Evolutionary conservation across 2,888 invertebrate genomes (phyloP), one percentile per base, ranked within the genome.

Genomic region (Hydrotaea diabolus): DNA sequence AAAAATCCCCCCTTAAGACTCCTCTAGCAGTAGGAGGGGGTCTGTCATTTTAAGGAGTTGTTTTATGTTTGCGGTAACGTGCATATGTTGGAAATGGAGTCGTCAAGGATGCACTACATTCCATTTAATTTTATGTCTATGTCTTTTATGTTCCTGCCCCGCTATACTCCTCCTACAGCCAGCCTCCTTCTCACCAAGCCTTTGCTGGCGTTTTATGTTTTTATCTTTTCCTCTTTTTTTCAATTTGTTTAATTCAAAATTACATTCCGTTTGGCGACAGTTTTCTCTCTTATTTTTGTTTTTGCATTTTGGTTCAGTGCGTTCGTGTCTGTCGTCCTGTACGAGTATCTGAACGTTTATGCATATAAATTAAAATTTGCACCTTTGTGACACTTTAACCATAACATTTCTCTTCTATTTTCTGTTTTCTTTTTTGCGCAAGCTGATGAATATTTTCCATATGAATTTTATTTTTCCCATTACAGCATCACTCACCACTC

Each of bases 321-420:
- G 77, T 39, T 77, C n/a, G n/a, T n/a, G n/a, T n/a, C n/a, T 31
- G 77, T 83, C 77, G 83, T 78, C 15, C 11, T 11, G 15, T 71
- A n/a, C n/a, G n/a, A n/a, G n/a, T n/a, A 49, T 39, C 4, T 53
- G 49, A 39, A 88, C 89, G 87, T 90, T 87, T 89, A 89, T 91
- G 91, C 91, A 91, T 91, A 91, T 91, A 91, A 91, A 92, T 91
- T 92, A 91, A 90, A 92, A 91, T 92, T 91, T 91, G 90, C 91
- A 91, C 91, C 90, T 91, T 91, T 90, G 90, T 90, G 91, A 89
- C 90, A 90, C 89, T 89, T 89, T 89, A 78, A 62, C 77, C 79
- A 85, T 82, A 80, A 85, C 76, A 46, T 46, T 71, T 82, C 36
- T 72, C 76, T 82, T n/a, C n/a, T n/a, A n/a, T 66, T 71, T 11